A percentile compares a stretch with the other conserved stretches of the same genome.
These are phyloP conservation scores for Catalaphyllia jardinei DNA, from an alignment of 64 coral and sea anemone species.

Conservation along the genomic window DNA sequence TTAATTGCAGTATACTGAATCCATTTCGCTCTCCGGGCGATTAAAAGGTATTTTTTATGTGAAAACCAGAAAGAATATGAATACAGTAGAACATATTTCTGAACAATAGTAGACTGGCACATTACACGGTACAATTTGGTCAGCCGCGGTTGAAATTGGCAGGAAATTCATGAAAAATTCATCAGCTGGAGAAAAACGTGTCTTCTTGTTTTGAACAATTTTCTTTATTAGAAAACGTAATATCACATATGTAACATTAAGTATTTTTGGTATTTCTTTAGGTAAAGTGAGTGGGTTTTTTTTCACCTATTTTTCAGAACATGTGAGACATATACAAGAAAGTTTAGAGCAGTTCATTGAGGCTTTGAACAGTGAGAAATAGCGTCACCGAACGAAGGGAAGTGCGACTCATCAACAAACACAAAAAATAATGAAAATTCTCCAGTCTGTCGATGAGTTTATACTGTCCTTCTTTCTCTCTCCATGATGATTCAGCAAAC, in stretches of 20 bases:
- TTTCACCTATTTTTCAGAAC: slow-evolving; percentile 66
- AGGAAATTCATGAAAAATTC: neutral
- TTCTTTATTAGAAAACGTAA: too few species aligned
- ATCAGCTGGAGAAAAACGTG: neutral
- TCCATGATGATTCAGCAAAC: too few species aligned
- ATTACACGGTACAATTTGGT: neutral
- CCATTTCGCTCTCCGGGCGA: too few species aligned
- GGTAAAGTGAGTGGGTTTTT: neutral
- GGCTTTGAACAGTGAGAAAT: slow-evolving; percentile 88
- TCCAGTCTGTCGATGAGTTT: too few species aligned
- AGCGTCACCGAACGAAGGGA: neutral
- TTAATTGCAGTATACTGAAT: too few species aligned
- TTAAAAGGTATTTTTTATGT: too few species aligned
- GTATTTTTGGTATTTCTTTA: too few species aligned
- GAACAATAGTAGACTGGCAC: neutral
- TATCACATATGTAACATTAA: too few species aligned
- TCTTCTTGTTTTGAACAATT: neutral
- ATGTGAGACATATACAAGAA: slow-evolving; percentile 97
- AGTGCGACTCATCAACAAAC: too few species aligned
- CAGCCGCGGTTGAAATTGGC: neutral
- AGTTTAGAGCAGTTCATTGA: slow-evolving; percentile 98
- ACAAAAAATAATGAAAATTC: too few species aligned
- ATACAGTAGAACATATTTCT: neutral
- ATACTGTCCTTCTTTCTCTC: too few species aligned
- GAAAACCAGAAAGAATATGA: too few species aligned